A percentile compares a stretch with the other conserved stretches of the same genome.
phyloP scores from a whole-genome alignment of 1,140 invertebrate species.

The Neodiprion pinetum region DNA sequence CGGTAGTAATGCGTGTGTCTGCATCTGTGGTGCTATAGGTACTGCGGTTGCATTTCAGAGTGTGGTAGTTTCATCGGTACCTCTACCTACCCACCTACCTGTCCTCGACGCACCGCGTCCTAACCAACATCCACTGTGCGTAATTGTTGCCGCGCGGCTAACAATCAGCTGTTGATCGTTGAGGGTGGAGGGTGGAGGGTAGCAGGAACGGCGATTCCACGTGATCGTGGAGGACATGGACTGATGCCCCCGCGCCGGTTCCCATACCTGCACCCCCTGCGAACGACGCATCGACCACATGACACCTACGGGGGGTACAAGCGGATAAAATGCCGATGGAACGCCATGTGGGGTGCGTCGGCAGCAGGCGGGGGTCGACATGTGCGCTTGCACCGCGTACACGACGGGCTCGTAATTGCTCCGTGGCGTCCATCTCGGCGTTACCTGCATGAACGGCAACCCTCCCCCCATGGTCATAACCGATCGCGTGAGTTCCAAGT shows the following conservation, averaged over 20 bases:
- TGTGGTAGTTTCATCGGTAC: no score
- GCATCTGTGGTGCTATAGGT: constrained; percentile 31
- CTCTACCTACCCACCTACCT: no score
- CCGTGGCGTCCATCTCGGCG: no score
- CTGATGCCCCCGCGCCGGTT: constrained; percentile 44
- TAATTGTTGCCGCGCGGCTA: constrained; percentile 7
- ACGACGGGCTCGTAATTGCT: no score
- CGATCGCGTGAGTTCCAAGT: no score
- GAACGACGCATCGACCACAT: constrained; percentile 45
- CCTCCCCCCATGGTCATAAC: no score
- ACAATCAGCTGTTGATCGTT: constrained; percentile 38
- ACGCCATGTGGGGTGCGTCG: background rate
- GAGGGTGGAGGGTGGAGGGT: constrained; percentile 14
- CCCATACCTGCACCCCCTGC: constrained; percentile 53
- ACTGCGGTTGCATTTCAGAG: constrained; percentile 22
- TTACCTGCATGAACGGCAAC: no score
- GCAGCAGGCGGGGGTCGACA: no score
- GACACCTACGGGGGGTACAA: constrained; percentile 35
- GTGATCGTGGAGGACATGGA: constrained; percentile 6
- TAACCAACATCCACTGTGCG: no score
- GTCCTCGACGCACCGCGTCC: no score
- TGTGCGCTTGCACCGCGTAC: no score
- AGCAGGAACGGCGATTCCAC: no score
- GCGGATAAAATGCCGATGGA: background rate
- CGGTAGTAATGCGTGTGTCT: constrained; percentile 23